Evolutionary conservation across 2,113 vertebrate genomes (phyloP).

Genomic region (Asarcornis scutulata): DNA sequence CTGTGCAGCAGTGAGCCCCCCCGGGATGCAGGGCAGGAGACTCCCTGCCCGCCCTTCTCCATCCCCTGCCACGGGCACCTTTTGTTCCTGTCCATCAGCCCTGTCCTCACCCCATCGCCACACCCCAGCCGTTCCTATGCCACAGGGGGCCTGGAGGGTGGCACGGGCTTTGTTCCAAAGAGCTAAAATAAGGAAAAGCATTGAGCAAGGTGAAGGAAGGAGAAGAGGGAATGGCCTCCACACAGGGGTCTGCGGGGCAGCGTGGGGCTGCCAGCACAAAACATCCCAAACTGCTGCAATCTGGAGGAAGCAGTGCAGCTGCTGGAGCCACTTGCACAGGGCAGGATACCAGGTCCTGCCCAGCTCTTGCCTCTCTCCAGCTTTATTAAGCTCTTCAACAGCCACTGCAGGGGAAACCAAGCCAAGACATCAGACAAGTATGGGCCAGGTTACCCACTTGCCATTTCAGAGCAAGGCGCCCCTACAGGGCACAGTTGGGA

Average conservation of each 20-base stretch:
- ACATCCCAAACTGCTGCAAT: accelerated
- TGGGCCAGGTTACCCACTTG: not conserved
- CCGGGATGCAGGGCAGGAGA: accelerated
- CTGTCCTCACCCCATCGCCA: accelerated
- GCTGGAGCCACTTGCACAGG: not conserved
- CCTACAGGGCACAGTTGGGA: not conserved
- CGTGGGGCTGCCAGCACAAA: not conserved
- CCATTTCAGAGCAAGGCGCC: not conserved
- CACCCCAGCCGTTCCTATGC: not conserved
- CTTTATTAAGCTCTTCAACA: not conserved
- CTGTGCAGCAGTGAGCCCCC: not conserved
- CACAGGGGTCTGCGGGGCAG: not conserved
- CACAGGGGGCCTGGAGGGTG: accelerated
- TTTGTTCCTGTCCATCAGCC: not conserved
- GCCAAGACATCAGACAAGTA: accelerated
- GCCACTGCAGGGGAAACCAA: not conserved
- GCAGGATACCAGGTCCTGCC: not conserved
- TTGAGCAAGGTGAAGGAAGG: not conserved
- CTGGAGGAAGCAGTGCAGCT: not conserved
- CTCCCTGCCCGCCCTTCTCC: not conserved
- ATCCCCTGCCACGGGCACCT: not conserved
- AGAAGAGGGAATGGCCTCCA: not conserved
- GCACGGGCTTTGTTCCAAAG: not conserved
- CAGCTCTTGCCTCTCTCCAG: not conserved
- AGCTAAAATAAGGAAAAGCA: not conserved